Percentiles rank a stretch among this genome's conserved stretches.
These are phyloP conservation scores for Passerina amoena DNA, from an alignment of 2,113 vertebrate species.

Conservation along the genomic window DNA sequence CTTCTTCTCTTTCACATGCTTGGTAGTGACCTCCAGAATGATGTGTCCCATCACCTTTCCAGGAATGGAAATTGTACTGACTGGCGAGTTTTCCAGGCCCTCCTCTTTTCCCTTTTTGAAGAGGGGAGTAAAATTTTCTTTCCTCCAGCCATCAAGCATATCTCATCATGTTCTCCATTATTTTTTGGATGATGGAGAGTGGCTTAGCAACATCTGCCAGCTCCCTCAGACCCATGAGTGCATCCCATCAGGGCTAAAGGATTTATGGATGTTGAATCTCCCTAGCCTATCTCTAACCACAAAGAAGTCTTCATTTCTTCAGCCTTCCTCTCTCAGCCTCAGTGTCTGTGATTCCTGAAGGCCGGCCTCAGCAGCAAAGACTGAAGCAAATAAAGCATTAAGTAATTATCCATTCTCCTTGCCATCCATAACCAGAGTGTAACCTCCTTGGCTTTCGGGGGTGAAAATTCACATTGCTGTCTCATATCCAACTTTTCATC, in stretches of 20 bases:
- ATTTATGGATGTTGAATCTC: neutral
- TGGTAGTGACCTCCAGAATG: neutral
- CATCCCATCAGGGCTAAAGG: too few species aligned
- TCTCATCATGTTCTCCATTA: neutral
- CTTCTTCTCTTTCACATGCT: neutral
- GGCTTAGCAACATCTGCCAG: neutral
- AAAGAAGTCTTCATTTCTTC: neutral
- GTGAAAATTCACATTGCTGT: neutral
- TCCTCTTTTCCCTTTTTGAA: neutral
- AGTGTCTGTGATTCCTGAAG: accelerated
- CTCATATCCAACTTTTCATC: neutral
- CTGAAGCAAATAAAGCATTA: neutral
- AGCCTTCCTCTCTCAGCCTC: neutral
- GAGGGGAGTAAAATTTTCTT: neutral
- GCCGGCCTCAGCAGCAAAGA: accelerated
- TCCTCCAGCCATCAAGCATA: neutral
- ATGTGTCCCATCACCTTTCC: neutral
- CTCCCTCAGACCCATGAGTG: neutral
- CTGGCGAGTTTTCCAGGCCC: accelerated
- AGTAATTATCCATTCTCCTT: neutral
- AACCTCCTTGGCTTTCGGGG: neutral
- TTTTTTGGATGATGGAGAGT: neutral
- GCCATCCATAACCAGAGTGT: neutral
- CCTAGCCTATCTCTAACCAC: neutral
- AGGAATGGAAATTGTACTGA: neutral